A percentile compares a stretch with the other conserved stretches of the same genome.
Evolutionary conservation across 2,113 vertebrate genomes (phyloP).

Genomic region (Cyphomyrus plagiostoma): DNA sequence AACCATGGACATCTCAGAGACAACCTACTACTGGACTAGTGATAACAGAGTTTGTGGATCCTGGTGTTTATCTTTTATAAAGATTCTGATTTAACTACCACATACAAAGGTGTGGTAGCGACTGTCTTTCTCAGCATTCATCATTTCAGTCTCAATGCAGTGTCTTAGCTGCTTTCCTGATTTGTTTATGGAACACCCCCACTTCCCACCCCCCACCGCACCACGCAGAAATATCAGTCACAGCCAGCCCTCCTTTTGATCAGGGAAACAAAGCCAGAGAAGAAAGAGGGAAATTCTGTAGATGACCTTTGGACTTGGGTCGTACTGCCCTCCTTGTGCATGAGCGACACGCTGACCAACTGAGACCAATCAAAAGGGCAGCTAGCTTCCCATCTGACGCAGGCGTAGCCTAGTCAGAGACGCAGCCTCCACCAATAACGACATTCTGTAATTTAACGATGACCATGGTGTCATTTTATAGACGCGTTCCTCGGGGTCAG

Average conservation of each 20-base stretch:
- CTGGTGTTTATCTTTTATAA: background rate
- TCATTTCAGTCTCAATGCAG: background rate
- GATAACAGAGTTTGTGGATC: slow-evolving; percentile 13
- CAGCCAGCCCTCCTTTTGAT: slow-evolving; percentile 50
- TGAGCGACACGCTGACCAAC: slow-evolving; percentile 25
- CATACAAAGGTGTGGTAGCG: background rate
- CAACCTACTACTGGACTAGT: slow-evolving; percentile 32
- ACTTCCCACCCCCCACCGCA: background rate
- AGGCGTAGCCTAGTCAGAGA: background rate
- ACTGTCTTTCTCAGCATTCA: background rate
- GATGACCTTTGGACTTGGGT: slow-evolving; percentile 56
- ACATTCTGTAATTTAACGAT: background rate
- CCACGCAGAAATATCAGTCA: slow-evolving; percentile 34
- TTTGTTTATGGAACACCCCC: background rate
- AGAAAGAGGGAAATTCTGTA: slow-evolving; percentile 36
- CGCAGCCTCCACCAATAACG: background rate
- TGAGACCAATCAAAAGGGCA: slow-evolving; percentile 32
- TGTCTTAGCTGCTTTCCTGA: background rate
- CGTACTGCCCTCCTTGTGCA: slow-evolving; percentile 31
- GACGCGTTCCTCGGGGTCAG: background rate
- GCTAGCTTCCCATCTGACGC: background rate
- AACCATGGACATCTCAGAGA: slow-evolving; percentile 41
- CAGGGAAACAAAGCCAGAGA: slow-evolving; percentile 45
- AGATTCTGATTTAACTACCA: background rate
- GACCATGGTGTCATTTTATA: background rate